Conservation (phyloP, 2,888 invertebrate species). For the Macaria liturata region DNA sequence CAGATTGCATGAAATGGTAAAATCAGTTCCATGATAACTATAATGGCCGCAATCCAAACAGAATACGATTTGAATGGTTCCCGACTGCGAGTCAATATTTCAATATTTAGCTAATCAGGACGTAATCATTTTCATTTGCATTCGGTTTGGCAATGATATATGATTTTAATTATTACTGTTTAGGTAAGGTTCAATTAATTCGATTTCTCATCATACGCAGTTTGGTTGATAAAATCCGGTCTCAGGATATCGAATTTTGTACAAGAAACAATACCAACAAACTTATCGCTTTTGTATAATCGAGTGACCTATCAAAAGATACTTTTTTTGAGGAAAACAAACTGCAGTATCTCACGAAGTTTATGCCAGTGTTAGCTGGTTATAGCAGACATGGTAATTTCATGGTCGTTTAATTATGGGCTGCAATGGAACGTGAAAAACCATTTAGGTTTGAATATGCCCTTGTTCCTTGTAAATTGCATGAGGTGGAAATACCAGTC, state of each 20-base stretch:
- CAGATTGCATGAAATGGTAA: conserved; percentile 5
- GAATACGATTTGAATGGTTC: conserved; percentile 5
- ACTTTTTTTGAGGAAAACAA: too few relatives aligned
- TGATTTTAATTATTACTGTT: too few relatives aligned
- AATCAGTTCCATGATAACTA: conserved; percentile 13
- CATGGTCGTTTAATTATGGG: conserved; percentile 16
- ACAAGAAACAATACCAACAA: too few relatives aligned
- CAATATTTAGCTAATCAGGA: conserved; percentile 1
- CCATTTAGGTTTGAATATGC: conserved; percentile 14
- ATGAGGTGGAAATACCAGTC: conserved; percentile 5
- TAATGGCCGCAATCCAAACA: neutral
- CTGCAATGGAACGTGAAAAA: conserved; percentile 15
- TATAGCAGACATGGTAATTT: conserved; percentile 12
- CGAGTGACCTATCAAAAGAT: too few relatives aligned
- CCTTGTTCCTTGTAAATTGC: conserved; percentile 15
- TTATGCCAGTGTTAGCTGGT: neutral
- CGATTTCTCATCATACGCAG: too few relatives aligned
- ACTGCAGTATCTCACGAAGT: too few relatives aligned
- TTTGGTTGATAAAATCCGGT: too few relatives aligned
- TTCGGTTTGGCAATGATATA: too few relatives aligned
- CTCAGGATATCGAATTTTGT: too few relatives aligned
- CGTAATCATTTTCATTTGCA: neutral
- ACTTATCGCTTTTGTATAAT: too few relatives aligned
- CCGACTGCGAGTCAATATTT: neutral
- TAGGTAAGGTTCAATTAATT: too few relatives aligned